Evolutionary conservation across 2,113 vertebrate species (phyloP).

Genomic region (Lycocorax pyrrhopterus): DNA sequence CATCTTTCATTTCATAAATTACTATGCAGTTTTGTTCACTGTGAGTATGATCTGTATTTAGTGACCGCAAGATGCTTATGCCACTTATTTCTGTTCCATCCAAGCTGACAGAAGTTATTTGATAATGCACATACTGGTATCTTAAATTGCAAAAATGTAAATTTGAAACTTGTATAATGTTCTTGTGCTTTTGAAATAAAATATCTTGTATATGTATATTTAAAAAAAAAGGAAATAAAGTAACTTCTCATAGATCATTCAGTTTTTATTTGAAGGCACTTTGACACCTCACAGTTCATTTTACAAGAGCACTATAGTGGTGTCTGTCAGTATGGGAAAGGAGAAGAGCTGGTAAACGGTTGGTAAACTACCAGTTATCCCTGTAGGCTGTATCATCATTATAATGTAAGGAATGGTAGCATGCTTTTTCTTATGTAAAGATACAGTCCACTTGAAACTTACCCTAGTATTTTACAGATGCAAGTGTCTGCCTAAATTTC

Average conservation of each 20-base stretch:
- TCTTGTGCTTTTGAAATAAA: conserved; percentile 79
- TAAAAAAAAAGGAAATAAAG: conserved; percentile 72
- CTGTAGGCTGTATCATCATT: not conserved
- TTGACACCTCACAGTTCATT: not conserved
- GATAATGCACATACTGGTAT: conserved; percentile 76
- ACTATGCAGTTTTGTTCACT: conserved; percentile 80
- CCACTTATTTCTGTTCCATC: conserved; percentile 73
- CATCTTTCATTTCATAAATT: conserved; percentile 72
- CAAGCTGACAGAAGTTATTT: conserved; percentile 70
- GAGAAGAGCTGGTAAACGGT: not conserved
- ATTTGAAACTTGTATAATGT: conserved; percentile 82
- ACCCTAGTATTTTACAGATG: not conserved
- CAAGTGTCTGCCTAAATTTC: not conserved
- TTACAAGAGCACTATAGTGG: not conserved
- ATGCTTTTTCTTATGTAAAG: not conserved
- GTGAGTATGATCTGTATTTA: conserved; percentile 72
- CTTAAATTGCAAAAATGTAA: conserved; percentile 79
- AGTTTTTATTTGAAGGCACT: conserved; percentile 34
- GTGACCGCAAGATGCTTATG: conserved; percentile 70
- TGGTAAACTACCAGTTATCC: not conserved
- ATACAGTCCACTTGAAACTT: not conserved
- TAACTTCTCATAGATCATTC: conserved; percentile 63
- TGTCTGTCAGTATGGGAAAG: not conserved
- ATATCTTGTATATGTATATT: conserved; percentile 81
- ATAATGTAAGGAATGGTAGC: not conserved